Base-by-base conservation (phyloP, 1,140 invertebrate species). In the Cydia pomonella region DNA sequence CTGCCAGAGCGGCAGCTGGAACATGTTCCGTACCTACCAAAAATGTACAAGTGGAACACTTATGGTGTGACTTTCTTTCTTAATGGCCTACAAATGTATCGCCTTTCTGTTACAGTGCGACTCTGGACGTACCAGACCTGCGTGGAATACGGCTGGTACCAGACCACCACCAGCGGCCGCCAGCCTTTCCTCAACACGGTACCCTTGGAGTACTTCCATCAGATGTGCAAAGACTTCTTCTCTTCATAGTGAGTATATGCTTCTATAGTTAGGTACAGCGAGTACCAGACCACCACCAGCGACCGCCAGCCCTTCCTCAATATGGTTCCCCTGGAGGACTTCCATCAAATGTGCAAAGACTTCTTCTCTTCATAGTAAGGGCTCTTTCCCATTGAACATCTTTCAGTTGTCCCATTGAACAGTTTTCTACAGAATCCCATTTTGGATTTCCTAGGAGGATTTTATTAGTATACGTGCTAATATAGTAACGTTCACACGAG, bases 101-200 rank as follows among this genome's bases (percentile, higher is more conserved):
- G 10, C 44, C 7, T 47, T 47, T 50, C 13, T 25, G 3, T 76
- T 84, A n/a, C 84, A 95, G 95, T 88, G 81, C 94, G 95, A 7
- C 94, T 95, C 38, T 97, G 97, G 97, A 94, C 93, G 1, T 97
- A 97, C 84, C 97, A 97, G 89, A 97, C 96, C 0, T 98, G 97
- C 88, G 95, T 95, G 27, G 97, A 97, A 91, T 98, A 95, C 85
- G 97, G 96, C 63, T 97, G 96, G 93, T 97, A 95, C 89, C 96
- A 97, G 90, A 95, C 95, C 3, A 95, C 96, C 0, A 94, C 92
- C 78, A 94, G 94, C 4, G 41, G 77, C 0, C 82, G 53, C 90
- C 96, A 96, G 76, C 95, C 96, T 0, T 97, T 97, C 90, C 95
- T 96, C 10, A 87, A 86, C 41, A 88, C 92, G 1, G 94, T 97